Percentiles rank a stretch among this genome's conserved stretches.
Evolutionary conservation across 2,113 vertebrate genomes (phyloP).

Genomic region (Elaphurus davidianus): DNA sequence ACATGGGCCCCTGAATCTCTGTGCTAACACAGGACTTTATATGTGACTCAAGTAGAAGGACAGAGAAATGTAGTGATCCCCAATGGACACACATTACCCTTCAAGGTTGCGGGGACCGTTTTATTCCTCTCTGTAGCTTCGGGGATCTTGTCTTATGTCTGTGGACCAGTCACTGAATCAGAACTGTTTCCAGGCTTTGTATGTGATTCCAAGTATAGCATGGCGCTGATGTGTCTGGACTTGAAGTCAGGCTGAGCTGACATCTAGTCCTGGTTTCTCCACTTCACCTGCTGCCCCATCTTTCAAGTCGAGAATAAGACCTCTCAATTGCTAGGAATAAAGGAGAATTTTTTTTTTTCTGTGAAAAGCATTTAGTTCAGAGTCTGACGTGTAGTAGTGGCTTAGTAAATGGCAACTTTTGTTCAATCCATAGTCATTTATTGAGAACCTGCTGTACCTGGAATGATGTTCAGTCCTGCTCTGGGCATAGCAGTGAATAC

Average conservation of each 20-base stretch:
- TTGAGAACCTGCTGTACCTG: background rate
- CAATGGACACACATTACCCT: background rate
- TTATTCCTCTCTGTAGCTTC: background rate
- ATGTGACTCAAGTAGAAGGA: background rate
- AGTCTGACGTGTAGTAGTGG: background rate
- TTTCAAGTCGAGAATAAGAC: background rate
- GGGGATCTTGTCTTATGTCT: background rate
- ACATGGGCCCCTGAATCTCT: background rate
- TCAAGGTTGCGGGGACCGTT: background rate
- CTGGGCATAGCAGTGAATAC: background rate
- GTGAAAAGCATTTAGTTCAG: background rate
- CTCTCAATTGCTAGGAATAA: background rate
- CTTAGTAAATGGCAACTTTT: background rate
- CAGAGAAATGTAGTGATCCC: background rate
- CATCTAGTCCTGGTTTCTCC: background rate
- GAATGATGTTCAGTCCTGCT: background rate
- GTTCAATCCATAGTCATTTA: background rate
- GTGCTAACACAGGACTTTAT: background rate
- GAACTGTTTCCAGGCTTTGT: background rate
- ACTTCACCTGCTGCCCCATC: background rate
- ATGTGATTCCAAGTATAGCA: background rate
- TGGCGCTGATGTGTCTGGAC: background rate
- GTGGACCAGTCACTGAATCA: background rate
- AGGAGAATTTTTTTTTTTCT: constrained; percentile 1
- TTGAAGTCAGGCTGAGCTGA: background rate